These are phyloP conservation scores for Thumatha senex DNA, from an alignment of 2,888 invertebrate species.

Conservation along the genomic window DNA sequence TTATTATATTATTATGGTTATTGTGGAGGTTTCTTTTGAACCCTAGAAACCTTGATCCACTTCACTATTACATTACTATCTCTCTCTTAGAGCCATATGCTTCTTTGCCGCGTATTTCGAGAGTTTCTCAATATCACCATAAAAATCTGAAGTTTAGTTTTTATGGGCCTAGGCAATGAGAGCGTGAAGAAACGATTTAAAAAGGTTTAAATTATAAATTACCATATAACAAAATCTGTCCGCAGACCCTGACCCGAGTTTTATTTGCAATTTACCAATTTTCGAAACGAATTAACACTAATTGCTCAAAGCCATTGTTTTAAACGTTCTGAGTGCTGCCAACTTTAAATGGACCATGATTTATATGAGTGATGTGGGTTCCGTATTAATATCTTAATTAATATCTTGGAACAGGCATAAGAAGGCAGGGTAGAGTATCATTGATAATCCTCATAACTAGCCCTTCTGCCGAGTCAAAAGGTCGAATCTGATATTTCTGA, in stretches of 20 bases:
- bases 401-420: too few species aligned
- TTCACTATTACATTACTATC: too few species aligned
- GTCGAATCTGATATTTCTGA: too few species aligned
- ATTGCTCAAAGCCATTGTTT: constrained; percentile 44
- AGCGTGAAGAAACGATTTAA: constrained; percentile 9
- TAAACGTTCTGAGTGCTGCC: constrained; percentile 39
- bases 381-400: constrained; percentile 2
- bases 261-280: constrained; percentile 36
- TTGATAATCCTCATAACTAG: too few species aligned
- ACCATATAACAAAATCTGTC: constrained; percentile 19
- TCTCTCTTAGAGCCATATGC: too few species aligned
- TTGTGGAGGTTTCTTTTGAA: too few species aligned
- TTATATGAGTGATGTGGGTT: constrained; percentile 16
- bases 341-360: constrained; percentile 28
- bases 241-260: constrained; percentile 30
- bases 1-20: too few species aligned
- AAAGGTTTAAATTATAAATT: constrained; percentile 6
- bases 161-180: background rate
- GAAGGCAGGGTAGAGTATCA: too few species aligned
- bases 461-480: too few species aligned
- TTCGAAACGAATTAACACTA: constrained; percentile 45
- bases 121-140: background rate
- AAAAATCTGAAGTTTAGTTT: background rate
- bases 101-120: background rate
- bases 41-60: too few species aligned